A percentile compares a stretch with the other conserved stretches of the same genome.
phyloP scores from a whole-genome alignment of 2,113 vertebrate genomes.

The Mesitornis unicolor region DNA sequence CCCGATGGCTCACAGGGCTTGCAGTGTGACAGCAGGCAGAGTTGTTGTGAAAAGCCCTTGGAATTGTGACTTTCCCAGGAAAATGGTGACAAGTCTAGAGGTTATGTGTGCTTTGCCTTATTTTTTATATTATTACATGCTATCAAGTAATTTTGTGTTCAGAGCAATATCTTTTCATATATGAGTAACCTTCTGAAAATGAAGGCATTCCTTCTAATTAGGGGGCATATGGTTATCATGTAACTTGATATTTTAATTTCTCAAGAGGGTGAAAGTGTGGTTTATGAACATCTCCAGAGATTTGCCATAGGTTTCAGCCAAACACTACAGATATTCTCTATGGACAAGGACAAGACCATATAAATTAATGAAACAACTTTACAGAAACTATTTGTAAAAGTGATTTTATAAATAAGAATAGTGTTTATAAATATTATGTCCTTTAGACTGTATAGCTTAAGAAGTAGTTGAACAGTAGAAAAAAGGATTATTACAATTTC shows the following conservation, averaged over 20 bases:
- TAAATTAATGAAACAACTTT: not conserved
- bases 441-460: not conserved
- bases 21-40: not conserved
- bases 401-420: slow-evolving; percentile 6
- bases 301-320: not conserved
- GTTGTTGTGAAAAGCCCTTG: not conserved
- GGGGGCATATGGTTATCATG: not conserved
- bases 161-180: not conserved
- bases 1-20: not conserved
- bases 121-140: not conserved
- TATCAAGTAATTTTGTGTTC: not conserved
- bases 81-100: not conserved
- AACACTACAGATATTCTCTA: not conserved
- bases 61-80: not conserved
- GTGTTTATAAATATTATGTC: not conserved
- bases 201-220: not conserved
- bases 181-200: not conserved
- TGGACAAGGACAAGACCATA: not conserved
- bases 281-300: not conserved
- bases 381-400: not conserved
- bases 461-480: slow-evolving; percentile 34
- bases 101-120: not conserved
- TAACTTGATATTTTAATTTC: not conserved
- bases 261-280: not conserved
- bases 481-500: slow-evolving; percentile 12